These are phyloP conservation scores for Rhinella marina DNA, from an alignment of 2,797 vertebrate species.

Conservation along the genomic window DNA sequence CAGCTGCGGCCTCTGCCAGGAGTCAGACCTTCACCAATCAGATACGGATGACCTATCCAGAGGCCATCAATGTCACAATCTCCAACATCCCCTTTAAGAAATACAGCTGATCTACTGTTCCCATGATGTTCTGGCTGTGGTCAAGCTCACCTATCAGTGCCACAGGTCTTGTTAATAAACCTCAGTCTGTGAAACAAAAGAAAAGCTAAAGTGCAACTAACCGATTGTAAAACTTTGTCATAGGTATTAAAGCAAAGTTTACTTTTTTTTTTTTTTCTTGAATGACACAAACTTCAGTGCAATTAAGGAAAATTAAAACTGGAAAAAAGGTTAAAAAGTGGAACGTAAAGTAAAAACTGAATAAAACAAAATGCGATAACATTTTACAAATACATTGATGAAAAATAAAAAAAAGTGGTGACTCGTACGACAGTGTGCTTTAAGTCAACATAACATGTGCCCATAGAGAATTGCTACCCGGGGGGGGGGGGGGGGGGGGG, in stretches of 20 bases:
- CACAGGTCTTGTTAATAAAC: background rate
- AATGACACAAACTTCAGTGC: slow-evolving; percentile 39
- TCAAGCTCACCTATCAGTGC: background rate
- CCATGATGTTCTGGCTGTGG: background rate
- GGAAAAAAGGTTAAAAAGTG: background rate
- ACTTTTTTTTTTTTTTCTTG: background rate
- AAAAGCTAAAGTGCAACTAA: slow-evolving; percentile 6
- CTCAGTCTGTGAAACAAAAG: background rate
- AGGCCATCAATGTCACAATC: no score
- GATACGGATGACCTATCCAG: no score
- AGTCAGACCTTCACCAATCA: no score
- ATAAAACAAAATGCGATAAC: background rate
- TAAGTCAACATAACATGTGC: background rate
- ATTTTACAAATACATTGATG: background rate
- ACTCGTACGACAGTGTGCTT: background rate
- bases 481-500: background rate
- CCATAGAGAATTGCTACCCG: background rate
- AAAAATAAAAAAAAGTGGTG: background rate
- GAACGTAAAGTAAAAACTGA: background rate
- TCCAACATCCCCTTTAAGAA: no score
- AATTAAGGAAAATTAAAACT: background rate
- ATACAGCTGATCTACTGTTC: background rate
- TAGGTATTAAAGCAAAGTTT: background rate
- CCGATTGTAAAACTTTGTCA: background rate
- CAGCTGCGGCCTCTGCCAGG: no score